Base-by-base conservation (phyloP, 2,888 invertebrate genomes). In the Agriotes lineatus region DNA sequence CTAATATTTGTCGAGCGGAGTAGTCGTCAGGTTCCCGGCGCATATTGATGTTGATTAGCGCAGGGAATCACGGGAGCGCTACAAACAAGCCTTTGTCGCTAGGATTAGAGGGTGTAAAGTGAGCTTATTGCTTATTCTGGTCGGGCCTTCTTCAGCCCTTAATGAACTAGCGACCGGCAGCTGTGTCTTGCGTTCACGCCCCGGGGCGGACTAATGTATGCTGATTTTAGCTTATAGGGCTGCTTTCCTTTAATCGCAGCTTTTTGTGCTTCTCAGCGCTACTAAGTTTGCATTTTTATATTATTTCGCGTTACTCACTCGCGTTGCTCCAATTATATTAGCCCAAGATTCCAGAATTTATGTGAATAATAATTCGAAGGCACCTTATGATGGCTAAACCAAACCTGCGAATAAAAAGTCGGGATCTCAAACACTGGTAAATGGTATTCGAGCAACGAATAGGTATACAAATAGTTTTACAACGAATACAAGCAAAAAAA, bases 91-190 rank as follows among this genome's bases (percentile, higher is more conserved):
- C 78, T 77, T 77, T 78, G 77, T 77, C 74, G 77, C 75, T 72
- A 69, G 76, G 77, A 77, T 78, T 78, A 78, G 76, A 74, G 76
- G 75, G 77, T 77, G 77, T 77, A 78, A 78, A 79, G 76, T 74
- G 73, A 72, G 78, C 78, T 78, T 78, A 79, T 79, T 79, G 78
- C 77, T 77, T 79, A 79, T 78, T 79, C 79, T 74, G 77, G 77
- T 74, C 77, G 76, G 72, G 77, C 75, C 74, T 73, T 75, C 76
- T 75, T 75, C 76, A 72, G 69, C 71, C 74, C 70, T 70, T 78
- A 78, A 78, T 78, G 77, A 78, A 78, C 77, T 76, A 68, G 74
- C 71, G 71, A 67, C 69, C 69, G 72, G 72, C 69, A 72, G 71
- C 69, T 72, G 70, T 70, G 72, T 70, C 73, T 72, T 70, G 67